Evolutionary conservation across 2,797 vertebrate species (phyloP).

Genomic region (Micrastur ruficollis): DNA sequence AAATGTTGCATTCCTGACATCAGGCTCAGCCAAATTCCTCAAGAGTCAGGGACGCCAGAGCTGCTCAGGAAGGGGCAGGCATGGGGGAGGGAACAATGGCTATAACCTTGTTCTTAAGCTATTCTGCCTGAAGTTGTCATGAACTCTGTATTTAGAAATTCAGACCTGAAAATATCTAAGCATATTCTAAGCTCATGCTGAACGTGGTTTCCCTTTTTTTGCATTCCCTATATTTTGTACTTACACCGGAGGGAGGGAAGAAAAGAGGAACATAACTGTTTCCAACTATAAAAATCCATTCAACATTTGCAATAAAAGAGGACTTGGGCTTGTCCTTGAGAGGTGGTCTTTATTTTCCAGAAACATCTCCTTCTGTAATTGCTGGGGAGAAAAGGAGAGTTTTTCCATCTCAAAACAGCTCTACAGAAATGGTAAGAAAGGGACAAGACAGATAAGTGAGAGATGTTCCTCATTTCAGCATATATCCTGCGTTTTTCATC

Average conservation of each 20-base stretch:
- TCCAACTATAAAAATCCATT: neutral
- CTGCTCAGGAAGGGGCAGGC: rapidly evolving
- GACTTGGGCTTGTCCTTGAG: neutral
- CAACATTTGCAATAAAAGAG: neutral
- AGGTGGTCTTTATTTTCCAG: neutral
- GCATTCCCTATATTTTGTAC: neutral
- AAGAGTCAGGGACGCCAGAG: neutral
- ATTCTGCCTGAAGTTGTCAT: neutral
- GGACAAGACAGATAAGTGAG: neutral
- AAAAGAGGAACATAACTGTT: neutral
- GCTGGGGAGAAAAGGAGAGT: neutral
- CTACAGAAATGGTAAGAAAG: neutral
- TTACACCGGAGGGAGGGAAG: neutral
- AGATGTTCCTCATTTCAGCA: neutral
- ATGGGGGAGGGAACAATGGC: neutral
- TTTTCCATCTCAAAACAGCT: neutral
- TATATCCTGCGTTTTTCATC: neutral
- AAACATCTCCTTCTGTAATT: neutral
- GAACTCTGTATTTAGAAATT: neutral
- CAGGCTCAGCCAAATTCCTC: neutral
- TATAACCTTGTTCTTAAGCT: neutral
- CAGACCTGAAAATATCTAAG: neutral
- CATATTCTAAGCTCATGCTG: neutral
- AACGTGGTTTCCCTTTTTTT: neutral
- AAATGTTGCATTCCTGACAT: neutral